Evolutionary conservation across 2,797 vertebrate genomes (phyloP), one percentile per base, ranked within the genome.

Genomic region (Tarsius wallacei): DNA sequence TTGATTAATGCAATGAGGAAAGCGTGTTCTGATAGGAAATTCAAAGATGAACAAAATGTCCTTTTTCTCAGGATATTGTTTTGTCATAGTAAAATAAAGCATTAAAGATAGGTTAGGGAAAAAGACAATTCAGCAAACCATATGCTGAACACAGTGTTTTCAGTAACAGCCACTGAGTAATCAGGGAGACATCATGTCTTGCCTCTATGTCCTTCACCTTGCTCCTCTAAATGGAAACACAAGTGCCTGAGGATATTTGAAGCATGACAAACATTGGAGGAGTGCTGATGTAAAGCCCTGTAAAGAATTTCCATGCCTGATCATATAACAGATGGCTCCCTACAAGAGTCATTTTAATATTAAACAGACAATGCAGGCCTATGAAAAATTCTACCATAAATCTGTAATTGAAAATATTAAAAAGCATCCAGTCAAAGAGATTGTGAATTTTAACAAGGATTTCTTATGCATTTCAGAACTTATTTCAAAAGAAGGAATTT

Each of bases 271-370:
- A 96, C 81, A 90, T 21, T 81, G 87, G 36, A 94, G 81, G 6
- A 77, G 66, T 2, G 64, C 90, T 92, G 95, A 97, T 94, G 89
- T 77, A 97, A 97, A 97, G 94, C 94, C 80, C 83, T 84, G 77
- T 93, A 90, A 97, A 97, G 97, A 93, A 97, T 96, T 90, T 95
- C 96, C 97, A 94, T 95, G 98, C 80, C 93, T 80, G 91, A 95
- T 97, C 96, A 85, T 76, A 14, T 74, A 97, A 96, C 98, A 97
- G 97, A 98, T 98, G 98, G 96, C 76, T 97, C 94, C 84, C 73
- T 71, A 57, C 61, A 91, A 97, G 94, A 95, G 94, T 92, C 91
- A n/a, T 94, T 96, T 97, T 96, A 96, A 97, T 97, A 97, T 97
- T 95, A 98, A 97, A 94, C 89, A 96, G 96, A 94, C 83, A 63